Base-by-base conservation (phyloP, 2,888 invertebrate genomes). In the Elysia crispata region DNA sequence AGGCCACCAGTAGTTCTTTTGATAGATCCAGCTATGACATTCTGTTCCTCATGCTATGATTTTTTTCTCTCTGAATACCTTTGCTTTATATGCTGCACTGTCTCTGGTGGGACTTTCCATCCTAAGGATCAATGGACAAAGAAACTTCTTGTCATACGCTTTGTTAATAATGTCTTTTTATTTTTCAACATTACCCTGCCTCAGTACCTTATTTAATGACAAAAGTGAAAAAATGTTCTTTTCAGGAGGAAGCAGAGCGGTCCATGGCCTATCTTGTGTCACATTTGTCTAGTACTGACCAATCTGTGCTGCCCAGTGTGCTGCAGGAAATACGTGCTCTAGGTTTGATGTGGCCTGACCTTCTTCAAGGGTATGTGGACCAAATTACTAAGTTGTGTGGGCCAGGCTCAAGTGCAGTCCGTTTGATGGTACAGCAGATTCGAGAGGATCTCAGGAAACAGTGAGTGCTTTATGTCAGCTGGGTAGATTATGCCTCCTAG, bases 251-350 rank as follows among this genome's bases (percentile, higher is more conserved):
- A 81, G 97, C 96, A 0, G 95, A 95, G 90, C 95, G 95, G 88
- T 96, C 96, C 11, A 92, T 97, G 84, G 95, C 95, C 92, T 97
- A 96, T 92, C 95, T 97, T 80, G 93, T 96, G 85, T 95, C 95
- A 89, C 95, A 95, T 86, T 93, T 97, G 85, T 94, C 94, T 78
- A 94, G 94, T 84, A 95, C 95, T 11, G 96, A 96, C 91, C 94
- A 95, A 86, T 94, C 94, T 57, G 94, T 95, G 81, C 95, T 96
- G 90, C 95, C 95, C 60, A 94, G 95, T 41, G 93, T 97, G 84
- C 92, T 97, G 88, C 94, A 95, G 82, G 96, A 96, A 91, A 96
- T 97, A 67, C 95, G 96, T 6, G 94, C 95, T 30, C 94, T 97
- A 31, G 96, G 96, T 91, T 95, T 96, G 89, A 95, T 95, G 74